Conservation (phyloP, 2,888 invertebrate species). For the Mechanitis mazaeus region DNA sequence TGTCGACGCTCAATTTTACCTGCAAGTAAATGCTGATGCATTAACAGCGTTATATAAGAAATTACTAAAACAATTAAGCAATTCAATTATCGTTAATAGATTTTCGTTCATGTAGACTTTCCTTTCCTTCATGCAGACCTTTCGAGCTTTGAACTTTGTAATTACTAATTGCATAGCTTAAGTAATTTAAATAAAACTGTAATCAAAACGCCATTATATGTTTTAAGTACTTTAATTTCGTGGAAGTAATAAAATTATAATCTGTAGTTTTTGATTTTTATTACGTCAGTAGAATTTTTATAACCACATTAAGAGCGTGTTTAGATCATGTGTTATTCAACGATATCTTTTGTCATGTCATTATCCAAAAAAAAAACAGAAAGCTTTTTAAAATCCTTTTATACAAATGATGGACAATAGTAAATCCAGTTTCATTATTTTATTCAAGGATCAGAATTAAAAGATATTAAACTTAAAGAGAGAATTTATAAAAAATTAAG, state of each 20-base stretch:
- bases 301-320: neutral
- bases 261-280: neutral
- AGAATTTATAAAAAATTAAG: too few species aligned
- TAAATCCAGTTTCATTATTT: too few species aligned
- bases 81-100: constrained; percentile 2
- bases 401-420: too few species aligned
- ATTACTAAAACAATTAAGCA: neutral
- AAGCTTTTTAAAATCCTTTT: too few species aligned
- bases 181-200: constrained; percentile 36
- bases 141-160: constrained; percentile 39
- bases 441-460: too few species aligned
- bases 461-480: too few species aligned
- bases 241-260: constrained; percentile 14
- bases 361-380: too few species aligned
- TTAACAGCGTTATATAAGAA: too few species aligned
- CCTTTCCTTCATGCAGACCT: neutral
- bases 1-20: too few species aligned
- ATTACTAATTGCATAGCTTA: constrained; percentile 40
- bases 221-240: constrained; percentile 21
- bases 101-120: neutral
- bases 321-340: too few species aligned
- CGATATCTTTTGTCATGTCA: too few species aligned
- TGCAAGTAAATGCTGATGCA: too few species aligned
- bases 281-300: neutral
- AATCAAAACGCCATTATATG: constrained; percentile 26